Conservation (phyloP, 2,113 vertebrate species). For the Brachyhypopomus occidentalis region DNA sequence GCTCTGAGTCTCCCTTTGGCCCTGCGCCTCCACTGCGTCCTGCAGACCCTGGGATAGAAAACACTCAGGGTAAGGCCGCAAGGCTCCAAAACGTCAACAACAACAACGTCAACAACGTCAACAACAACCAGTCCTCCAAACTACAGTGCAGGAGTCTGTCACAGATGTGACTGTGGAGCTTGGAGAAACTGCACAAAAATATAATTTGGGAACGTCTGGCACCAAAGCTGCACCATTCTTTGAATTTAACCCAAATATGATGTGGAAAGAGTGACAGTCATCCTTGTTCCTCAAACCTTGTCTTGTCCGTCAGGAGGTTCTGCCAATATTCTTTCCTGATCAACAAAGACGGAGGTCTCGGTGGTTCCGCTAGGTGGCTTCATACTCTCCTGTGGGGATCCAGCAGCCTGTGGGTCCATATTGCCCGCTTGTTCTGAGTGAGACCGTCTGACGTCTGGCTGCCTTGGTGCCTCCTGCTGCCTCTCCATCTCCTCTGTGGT, state of each 20-base stretch:
- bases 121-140: neutral
- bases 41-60: constrained; percentile 73
- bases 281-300: constrained; percentile 25
- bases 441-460: neutral
- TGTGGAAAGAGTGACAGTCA: neutral
- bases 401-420: neutral
- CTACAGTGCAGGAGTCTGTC: neutral
- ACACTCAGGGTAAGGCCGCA: neutral
- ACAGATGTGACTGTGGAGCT: neutral
- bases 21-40: constrained; percentile 77
- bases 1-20: constrained; percentile 62
- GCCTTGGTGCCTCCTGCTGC: constrained; percentile 2
- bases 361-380: neutral
- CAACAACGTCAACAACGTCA: neutral
- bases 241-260: neutral
- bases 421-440: constrained; percentile 10
- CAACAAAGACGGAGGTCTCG: neutral
- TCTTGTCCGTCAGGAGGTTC: neutral
- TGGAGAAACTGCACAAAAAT: neutral
- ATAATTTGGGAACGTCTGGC: neutral
- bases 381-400: neutral
- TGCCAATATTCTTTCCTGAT: neutral
- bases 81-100: neutral
- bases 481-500: neutral
- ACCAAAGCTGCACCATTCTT: neutral